Conservation (phyloP, 1,140 invertebrate genomes). For the Rhopalosiphum maidis region DNA sequence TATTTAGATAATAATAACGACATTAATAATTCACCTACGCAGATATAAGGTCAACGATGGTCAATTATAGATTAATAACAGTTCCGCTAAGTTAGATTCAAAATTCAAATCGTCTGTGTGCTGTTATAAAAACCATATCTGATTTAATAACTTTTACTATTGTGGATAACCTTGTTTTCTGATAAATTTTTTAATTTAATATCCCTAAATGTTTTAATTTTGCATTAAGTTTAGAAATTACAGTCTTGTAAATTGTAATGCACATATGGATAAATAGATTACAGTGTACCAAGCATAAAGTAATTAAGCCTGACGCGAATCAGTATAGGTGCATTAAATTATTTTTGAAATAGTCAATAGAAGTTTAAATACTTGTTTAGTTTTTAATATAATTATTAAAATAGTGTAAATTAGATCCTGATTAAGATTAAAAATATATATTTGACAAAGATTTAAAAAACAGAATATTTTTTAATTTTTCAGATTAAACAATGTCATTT, state of each 20-base stretch:
- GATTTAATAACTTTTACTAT: slow-evolving; percentile 27
- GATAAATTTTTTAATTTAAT: background rate
- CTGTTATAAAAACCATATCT: slow-evolving; percentile 36
- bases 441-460: background rate
- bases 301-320: background rate
- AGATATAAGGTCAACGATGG: slow-evolving; percentile 46
- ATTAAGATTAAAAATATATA: background rate
- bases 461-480: background rate
- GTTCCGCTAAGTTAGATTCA: slow-evolving; percentile 43
- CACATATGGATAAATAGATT: no score
- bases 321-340: background rate
- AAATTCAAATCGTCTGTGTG: slow-evolving; percentile 37
- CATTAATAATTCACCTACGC: slow-evolving; percentile 23
- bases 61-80: slow-evolving; percentile 57
- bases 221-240: background rate
- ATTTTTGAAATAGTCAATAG: no score
- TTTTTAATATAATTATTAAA: background rate
- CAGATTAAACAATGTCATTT: background rate
- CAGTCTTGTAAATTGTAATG: background rate
- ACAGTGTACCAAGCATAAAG: background rate
- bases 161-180: slow-evolving; percentile 25
- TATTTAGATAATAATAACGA: slow-evolving; percentile 24
- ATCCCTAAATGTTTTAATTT: background rate
- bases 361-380: background rate
- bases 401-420: background rate